Base-by-base conservation (phyloP, 2,888 invertebrate species). In the Tortrix viridana region DNA sequence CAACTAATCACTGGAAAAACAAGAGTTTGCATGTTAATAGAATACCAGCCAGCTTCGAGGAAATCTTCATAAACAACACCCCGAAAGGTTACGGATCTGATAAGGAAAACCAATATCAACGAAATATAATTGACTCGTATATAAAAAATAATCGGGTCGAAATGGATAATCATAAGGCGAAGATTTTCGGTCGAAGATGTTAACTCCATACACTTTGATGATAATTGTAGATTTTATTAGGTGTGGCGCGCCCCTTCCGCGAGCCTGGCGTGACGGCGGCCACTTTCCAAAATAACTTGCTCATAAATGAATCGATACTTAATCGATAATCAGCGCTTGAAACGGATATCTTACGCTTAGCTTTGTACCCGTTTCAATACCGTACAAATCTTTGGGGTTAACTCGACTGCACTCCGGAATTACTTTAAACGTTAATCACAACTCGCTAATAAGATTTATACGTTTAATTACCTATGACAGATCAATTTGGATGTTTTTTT, bases 401-500 rank as follows among this genome's bases (percentile, higher is more conserved):
- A 63, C 52, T 32, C 53, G 37, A 22, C 38, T 47, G 38, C 53
- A 58, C 44, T 26, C 53, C 52, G 9, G 37, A 52, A 26, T 62
- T 50, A 43, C 44, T 38, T 61, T 54, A 38, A 57, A 52, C 50
- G 49, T 49, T 63, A 60, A 50, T 66, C 52, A 41, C 49, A 37
- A 48, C 43, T 60, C 53, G 52, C 54, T 60, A 60, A 64, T 62
- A 67, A 52, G 57, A 67, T 60, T 54, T 57, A 68, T 63, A 60
- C n/a, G 49, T 50, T 61, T 68, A 67, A 71, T 67, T 67, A 59
- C 54, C 54, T 44, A 38, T 69, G 72, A 71, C 69, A 70, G 67
- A 60, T 64, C 57, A 69, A 69, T 71, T 70, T 66, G 23, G 44
- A 59, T 65, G 60, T 43, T 64, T 67, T 61, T 57, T 63, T 57